phyloP scores from a whole-genome alignment of 2,113 vertebrate species.

The Pantherophis guttatus region DNA sequence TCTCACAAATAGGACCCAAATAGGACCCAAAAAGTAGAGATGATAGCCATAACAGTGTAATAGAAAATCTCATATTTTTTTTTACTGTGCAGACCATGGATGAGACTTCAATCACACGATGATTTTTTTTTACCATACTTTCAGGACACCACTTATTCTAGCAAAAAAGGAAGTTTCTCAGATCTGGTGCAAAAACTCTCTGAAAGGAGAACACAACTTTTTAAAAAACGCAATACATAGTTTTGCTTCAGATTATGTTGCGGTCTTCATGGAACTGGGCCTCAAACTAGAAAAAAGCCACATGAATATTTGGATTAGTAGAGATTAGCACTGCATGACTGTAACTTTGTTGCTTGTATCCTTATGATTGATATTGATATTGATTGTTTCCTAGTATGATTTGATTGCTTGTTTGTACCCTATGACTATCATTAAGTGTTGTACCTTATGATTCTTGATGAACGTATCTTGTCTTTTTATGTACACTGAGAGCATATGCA shows the following conservation, averaged over 20 bases:
- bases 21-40: not conserved
- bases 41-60: not conserved
- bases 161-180: not conserved
- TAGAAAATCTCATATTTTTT: not conserved
- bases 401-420: too few species aligned
- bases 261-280: too few species aligned
- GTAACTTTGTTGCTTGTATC: too few species aligned
- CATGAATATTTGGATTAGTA: not conserved
- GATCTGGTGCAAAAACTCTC: not conserved
- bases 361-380: too few species aligned
- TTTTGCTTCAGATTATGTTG: not conserved
- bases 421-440: too few species aligned
- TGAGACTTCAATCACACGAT: not conserved
- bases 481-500: too few species aligned
- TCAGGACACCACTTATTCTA: not conserved
- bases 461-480: too few species aligned
- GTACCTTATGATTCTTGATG: too few species aligned
- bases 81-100: not conserved
- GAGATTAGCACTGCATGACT: too few species aligned
- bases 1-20: not conserved
- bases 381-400: too few species aligned
- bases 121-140: not conserved
- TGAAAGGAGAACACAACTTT: not conserved
- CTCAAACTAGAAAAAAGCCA: too few species aligned
- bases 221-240: not conserved